Evolutionary conservation across 2,797 vertebrate genomes (phyloP).

Genomic region (Strix occidentalis): DNA sequence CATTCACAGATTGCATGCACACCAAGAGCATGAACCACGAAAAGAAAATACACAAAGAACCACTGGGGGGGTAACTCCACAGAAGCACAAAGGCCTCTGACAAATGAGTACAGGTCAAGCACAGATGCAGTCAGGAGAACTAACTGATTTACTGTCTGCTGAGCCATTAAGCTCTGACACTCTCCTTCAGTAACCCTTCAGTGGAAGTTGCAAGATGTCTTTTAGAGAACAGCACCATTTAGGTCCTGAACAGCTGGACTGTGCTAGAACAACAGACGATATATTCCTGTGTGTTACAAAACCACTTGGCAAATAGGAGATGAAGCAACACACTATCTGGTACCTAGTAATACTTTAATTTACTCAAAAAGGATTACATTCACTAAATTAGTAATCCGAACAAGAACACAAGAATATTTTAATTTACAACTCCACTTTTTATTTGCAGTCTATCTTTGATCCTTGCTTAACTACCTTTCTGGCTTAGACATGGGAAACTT

Average conservation of each 20-base stretch:
- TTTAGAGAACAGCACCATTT: background rate
- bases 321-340: background rate
- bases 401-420: background rate
- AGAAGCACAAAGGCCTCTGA: background rate
- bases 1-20: background rate
- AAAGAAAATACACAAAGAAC: slow-evolving; percentile 17
- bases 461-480: background rate
- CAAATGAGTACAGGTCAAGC: background rate
- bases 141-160: slow-evolving; percentile 59
- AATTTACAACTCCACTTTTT: background rate
- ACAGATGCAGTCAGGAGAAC: slow-evolving; percentile 73
- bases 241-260: background rate
- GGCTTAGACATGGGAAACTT: background rate
- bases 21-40: background rate
- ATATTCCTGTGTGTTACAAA: background rate
- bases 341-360: background rate
- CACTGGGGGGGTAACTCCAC: background rate
- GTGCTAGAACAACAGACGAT: background rate
- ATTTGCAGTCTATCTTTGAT: background rate
- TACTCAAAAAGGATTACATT: background rate
- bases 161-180: background rate
- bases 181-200: background rate
- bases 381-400: background rate
- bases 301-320: background rate
- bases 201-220: background rate